Base-by-base conservation (phyloP, 2,888 invertebrate species). In the Synanthedon vespiformis region DNA sequence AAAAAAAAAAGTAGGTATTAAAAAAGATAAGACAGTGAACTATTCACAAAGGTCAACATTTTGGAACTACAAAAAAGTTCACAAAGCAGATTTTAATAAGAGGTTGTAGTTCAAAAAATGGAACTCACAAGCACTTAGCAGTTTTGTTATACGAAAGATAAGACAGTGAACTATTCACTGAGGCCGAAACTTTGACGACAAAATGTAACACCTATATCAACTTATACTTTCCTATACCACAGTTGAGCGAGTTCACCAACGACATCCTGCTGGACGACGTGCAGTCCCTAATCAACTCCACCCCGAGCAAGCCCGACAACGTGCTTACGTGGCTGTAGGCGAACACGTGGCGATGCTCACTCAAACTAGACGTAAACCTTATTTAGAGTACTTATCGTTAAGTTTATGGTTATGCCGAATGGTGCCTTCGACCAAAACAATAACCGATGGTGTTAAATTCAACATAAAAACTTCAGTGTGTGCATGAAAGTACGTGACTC, bases 181-280 rank as follows among this genome's bases (percentile, higher is more conserved):
- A 22, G 22, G 22, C 3, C 22, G 22, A 22, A 22, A 22, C 4
- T 5, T 22, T 1, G 5, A 22, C 22, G 22, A 22, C 22, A 22
- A 22, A 4, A 22, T 22, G 22, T 22, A 22, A 4, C 5, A 22
- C 4, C 22, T 22, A 22, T 22, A 10, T 34, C 2, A 34, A n/a
- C 13, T 13, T 44, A 13, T 44, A 44, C 4, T 48, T 48, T 18
- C 48, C 10, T 34, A 34, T 10, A 10, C 10, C 34, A 34, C 89
- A 93, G 93, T 88, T 95, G 74, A 92, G 93, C 72, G 95, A 95
- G 81, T 93, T 96, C 78, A 92, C 94, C 73, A 94, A 90, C 81
- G 95, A 94, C 78, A 94, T 95, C 76, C 89, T 96, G 75, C 88
- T 96, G 81, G 95, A 95, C 70, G 94, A 93, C 82, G 95, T 96